Evolutionary conservation across 2,113 vertebrate genomes (phyloP), one percentile per base, ranked within the genome.

Genomic region (Aphyosemion australe): DNA sequence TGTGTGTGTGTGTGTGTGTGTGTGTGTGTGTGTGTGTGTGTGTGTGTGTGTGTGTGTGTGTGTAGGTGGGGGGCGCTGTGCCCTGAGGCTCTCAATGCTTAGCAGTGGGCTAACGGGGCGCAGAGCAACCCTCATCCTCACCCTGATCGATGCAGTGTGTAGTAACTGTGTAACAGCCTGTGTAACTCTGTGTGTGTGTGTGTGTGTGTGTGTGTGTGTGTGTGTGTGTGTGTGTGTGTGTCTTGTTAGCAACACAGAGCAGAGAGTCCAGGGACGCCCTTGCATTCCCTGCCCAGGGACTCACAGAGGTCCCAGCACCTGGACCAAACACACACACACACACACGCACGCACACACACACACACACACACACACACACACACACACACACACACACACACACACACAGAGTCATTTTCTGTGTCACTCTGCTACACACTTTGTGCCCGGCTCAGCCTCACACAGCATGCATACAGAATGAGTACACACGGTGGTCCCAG

Each of bases 221-320:
- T 43, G 64, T 13, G 21, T 26, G 26, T 26, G 26, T 26, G 26
- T 26, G 42, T n/a, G 8, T 65, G 63, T 65, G 63, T 21, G 87
- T 54, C 87, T 92, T 57, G 80, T 91, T 91, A 91, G 90, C 80
- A 84, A 78, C 61, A 83, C 74, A 78, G 84, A 74, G 82, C 64
- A 79, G 72, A 74, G 86, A 86, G 88, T 88, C 78, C 82, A 79
- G 83, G 82, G 84, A 87, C 32, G 83, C 26, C 75, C 68, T 68
- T 73, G 72, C 59, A 65, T 74, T 88, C 85, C 87, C 90, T 74
- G 86, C 81, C 77, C 88, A 83, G 87, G 87, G 87, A 85, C 74
- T 78, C 80, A 75, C 85, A 78, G 77, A 68, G 53, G 76, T 84
- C 89, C 87, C 62, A 46, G 61, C 61, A 63, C 48, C 61, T 52